These are phyloP conservation scores for Probosciger aterrimus DNA, from an alignment of 2,113 vertebrate genomes.

Conservation along the genomic window DNA sequence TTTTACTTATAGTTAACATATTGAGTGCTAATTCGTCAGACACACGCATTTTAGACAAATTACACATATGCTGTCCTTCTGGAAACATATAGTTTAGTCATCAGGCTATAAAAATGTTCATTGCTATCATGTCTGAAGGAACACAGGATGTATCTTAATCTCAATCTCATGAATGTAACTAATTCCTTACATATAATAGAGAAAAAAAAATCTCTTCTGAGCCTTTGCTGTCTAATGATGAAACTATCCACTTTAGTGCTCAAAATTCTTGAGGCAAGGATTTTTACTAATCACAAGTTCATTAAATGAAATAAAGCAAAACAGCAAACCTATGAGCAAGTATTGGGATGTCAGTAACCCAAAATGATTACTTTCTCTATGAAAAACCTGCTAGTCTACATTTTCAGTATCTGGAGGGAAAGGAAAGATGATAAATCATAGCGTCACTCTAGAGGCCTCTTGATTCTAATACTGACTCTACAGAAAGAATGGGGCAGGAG, in stretches of 20 bases:
- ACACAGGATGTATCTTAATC: background rate
- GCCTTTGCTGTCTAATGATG: background rate
- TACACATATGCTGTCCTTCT: background rate
- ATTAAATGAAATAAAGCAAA: background rate
- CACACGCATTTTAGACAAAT: background rate
- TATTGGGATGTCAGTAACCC: background rate
- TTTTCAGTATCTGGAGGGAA: background rate
- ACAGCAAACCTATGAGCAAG: background rate
- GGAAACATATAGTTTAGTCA: background rate
- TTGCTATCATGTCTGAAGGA: background rate
- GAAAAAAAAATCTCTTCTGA: background rate
- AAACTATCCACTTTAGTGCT: background rate
- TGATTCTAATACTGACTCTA: background rate
- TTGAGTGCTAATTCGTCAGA: background rate
- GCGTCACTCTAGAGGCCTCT: background rate
- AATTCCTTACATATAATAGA: background rate
- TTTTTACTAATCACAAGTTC: background rate
- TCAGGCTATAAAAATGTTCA: background rate
- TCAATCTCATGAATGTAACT: background rate
- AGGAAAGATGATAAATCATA: background rate
- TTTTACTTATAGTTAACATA: background rate
- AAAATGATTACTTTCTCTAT: background rate
- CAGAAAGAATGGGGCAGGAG: background rate
- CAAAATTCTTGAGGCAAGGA: background rate
- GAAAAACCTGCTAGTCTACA: background rate